These are phyloP conservation scores for Lacanobia wlatinum DNA, from an alignment of 2,888 invertebrate genomes.

Conservation along the genomic window DNA sequence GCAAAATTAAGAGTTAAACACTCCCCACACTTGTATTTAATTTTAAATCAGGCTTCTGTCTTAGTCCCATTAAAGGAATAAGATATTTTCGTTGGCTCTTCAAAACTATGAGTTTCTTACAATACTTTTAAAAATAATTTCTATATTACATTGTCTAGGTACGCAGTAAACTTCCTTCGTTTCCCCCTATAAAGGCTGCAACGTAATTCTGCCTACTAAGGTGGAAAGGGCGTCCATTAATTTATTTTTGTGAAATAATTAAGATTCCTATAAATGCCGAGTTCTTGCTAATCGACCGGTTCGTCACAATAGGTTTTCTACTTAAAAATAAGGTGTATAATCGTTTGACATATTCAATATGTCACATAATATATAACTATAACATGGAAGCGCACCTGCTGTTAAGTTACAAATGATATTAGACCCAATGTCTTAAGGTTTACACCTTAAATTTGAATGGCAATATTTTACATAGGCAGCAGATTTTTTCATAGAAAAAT, in stretches of 20 bases:
- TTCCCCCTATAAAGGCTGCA: background rate
- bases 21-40: no score
- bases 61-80: no score
- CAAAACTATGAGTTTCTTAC: background rate
- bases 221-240: constrained; percentile 58
- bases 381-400: constrained; percentile 46
- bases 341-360: constrained; percentile 30
- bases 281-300: constrained; percentile 31
- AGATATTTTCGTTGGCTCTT: no score
- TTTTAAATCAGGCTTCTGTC: no score
- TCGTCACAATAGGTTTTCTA: constrained; percentile 20
- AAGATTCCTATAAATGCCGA: constrained; percentile 33
- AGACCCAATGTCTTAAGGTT: background rate
- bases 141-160: background rate
- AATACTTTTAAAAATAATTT: background rate
- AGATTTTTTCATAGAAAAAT: background rate
- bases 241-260: constrained; percentile 40
- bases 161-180: background rate
- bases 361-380: constrained; percentile 12
- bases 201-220: constrained; percentile 23
- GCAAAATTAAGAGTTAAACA: no score
- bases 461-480: background rate
- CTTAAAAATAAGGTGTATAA: constrained; percentile 35
- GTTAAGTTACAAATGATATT: background rate
- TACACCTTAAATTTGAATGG: constrained; percentile 13